Percentiles rank a stretch among this genome's conserved stretches.
phyloP scores from a whole-genome alignment of 2,797 vertebrate genomes.

The Anas bernieri region DNA sequence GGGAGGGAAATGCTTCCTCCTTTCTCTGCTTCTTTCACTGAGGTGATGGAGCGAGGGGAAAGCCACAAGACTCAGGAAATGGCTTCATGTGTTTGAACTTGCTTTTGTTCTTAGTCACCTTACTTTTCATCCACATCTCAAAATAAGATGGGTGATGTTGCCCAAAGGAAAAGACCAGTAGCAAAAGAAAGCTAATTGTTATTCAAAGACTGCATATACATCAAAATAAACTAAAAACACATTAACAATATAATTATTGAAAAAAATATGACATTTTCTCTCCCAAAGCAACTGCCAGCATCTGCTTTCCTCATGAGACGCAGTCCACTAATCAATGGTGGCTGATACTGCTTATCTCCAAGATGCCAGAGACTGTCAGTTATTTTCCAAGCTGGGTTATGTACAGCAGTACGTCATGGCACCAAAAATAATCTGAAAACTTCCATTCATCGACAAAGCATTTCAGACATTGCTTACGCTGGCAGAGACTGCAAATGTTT shows the following conservation, averaged over 20 bases:
- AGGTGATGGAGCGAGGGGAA: not conserved
- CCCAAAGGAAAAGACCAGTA: not conserved
- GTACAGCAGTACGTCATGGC: not conserved
- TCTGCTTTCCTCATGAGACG: not conserved
- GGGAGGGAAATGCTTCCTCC: not conserved
- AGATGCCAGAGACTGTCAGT: not conserved
- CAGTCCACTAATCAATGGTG: not conserved
- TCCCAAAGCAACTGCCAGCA: not conserved
- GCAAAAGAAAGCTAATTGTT: not conserved
- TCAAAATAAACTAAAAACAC: not conserved
- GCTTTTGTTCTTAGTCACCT: not conserved
- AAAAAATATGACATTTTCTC: not conserved
- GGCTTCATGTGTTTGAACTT: not conserved
- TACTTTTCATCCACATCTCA: not conserved
- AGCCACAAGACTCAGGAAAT: not conserved
- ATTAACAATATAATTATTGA: not conserved
- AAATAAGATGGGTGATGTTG: not conserved
- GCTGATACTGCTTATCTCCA: constrained; percentile 24
- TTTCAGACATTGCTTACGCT: not conserved
- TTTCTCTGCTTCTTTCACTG: fast-evolving
- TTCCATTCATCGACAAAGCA: not conserved
- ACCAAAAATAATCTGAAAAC: constrained; percentile 26
- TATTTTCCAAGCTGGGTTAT: not conserved
- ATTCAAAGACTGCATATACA: not conserved
- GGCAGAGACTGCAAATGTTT: not conserved